phyloP scores from a whole-genome alignment of 1,140 invertebrate species.

The Thaumatotibia leucotreta region DNA sequence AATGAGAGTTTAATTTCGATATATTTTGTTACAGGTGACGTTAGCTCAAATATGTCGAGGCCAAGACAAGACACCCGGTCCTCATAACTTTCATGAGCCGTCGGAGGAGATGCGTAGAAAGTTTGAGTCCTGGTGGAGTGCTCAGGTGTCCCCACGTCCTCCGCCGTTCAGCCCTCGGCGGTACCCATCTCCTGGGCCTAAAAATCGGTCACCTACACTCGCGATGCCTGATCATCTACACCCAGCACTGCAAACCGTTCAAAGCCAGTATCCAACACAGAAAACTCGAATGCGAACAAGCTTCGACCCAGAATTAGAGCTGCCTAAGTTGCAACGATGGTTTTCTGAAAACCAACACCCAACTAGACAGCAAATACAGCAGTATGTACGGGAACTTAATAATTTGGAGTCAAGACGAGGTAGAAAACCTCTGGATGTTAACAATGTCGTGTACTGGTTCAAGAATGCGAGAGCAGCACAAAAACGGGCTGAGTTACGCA shows the following conservation, averaged over 20 bases:
- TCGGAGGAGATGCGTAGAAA: constrained; percentile 86
- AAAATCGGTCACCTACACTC: constrained; percentile 67
- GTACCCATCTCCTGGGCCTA: constrained; percentile 75
- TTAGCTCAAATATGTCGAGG: constrained; percentile 85
- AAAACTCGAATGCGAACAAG: constrained; percentile 95
- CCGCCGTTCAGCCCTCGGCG: constrained; percentile 78
- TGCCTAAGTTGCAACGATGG: constrained; percentile 96
- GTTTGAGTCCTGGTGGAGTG: constrained; percentile 86
- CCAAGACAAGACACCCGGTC: constrained; percentile 77
- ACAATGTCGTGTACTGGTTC: constrained; percentile 99
- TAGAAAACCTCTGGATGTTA: constrained; percentile 94
- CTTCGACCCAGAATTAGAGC: constrained; percentile 96
- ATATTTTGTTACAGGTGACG: constrained; percentile 80
- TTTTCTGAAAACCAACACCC: constrained; percentile 98
- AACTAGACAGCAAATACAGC: constrained; percentile 94
- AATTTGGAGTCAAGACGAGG: constrained; percentile 93
- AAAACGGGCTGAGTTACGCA: constrained; percentile 89
- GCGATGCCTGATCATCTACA: constrained; percentile 77
- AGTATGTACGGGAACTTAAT: constrained; percentile 96
- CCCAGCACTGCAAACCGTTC: constrained; percentile 84
- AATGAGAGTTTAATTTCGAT: constrained; percentile 30
- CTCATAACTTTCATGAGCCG: constrained; percentile 79
- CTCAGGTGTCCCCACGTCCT: constrained; percentile 79
- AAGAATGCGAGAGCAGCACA: constrained; percentile 98
- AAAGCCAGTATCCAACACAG: constrained; percentile 86